phyloP scores from a whole-genome alignment of 2,888 invertebrate species.

The Oithona nana region DNA sequence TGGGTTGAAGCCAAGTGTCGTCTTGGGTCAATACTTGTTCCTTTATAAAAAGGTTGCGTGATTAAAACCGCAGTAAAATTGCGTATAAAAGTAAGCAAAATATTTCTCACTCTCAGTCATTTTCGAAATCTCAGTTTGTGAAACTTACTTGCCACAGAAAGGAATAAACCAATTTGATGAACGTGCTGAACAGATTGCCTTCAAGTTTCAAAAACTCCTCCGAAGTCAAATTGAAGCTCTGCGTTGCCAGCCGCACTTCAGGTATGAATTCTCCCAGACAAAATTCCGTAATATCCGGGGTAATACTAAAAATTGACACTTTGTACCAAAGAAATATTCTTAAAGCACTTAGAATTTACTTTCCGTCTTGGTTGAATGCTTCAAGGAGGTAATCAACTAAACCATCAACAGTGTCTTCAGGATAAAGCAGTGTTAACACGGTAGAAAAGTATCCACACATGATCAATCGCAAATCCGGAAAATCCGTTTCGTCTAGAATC shows the following conservation, averaged over 20 bases:
- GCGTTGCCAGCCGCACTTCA: background rate
- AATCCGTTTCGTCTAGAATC: background rate
- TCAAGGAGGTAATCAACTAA: background rate
- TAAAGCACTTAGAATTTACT: background rate
- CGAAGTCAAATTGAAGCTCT: background rate
- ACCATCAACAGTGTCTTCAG: constrained; percentile 11
- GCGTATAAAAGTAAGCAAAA: too few species aligned
- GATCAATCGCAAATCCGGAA: constrained; percentile 10
- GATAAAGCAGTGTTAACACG: constrained; percentile 6
- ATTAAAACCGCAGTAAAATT: too few species aligned
- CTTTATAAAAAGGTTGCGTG: too few species aligned
- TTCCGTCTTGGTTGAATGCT: background rate
- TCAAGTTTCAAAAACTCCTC: background rate
- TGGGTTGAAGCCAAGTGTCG: background rate
- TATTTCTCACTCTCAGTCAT: too few species aligned
- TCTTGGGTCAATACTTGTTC: background rate
- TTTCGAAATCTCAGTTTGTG: too few species aligned
- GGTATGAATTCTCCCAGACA: background rate
- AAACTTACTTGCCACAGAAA: constrained; percentile 17
- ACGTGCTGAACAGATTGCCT: constrained; percentile 8
- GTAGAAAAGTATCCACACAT: constrained; percentile 13
- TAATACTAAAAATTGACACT: too few species aligned
- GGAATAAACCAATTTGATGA: constrained; percentile 17
- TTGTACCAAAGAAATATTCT: too few species aligned
- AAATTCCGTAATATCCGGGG: constrained; percentile 9